phyloP scores from a whole-genome alignment of 2,113 vertebrate genomes.

The Apteryx mantelli region DNA sequence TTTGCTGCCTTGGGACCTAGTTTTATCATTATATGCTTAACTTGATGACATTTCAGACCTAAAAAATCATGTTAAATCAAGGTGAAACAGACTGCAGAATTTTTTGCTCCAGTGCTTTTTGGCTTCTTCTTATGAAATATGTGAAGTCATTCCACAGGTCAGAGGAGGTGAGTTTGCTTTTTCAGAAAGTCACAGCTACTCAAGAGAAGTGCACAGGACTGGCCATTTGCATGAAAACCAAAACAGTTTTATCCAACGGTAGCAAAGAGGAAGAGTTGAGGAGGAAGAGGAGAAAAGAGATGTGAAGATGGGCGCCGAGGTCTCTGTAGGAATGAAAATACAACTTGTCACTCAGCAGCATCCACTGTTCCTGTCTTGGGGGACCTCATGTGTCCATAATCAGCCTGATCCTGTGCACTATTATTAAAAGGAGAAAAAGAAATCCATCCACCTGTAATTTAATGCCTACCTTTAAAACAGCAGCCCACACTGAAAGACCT shows the following conservation, averaged over 20 bases:
- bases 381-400: background rate
- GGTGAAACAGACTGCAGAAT: background rate
- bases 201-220: background rate
- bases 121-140: background rate
- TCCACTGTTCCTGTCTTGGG: background rate
- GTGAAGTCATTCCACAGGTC: background rate
- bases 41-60: slow-evolving; percentile 56
- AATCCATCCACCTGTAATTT: background rate
- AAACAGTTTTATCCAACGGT: background rate
- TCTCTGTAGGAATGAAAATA: background rate
- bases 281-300: background rate
- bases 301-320: background rate
- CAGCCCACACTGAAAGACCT: background rate
- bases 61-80: slow-evolving; percentile 51
- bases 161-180: background rate
- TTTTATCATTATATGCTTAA: slow-evolving; percentile 34
- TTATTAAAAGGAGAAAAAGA: background rate
- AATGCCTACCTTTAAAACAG: background rate
- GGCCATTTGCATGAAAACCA: background rate
- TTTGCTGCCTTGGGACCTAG: slow-evolving; percentile 16
- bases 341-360: background rate
- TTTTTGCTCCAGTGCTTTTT: slow-evolving; percentile 8
- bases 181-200: background rate
- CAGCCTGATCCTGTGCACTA: background rate
- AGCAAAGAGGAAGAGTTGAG: background rate